Base-by-base conservation (phyloP, 2,888 invertebrate species). In the Gymnosoma rotundatum region DNA sequence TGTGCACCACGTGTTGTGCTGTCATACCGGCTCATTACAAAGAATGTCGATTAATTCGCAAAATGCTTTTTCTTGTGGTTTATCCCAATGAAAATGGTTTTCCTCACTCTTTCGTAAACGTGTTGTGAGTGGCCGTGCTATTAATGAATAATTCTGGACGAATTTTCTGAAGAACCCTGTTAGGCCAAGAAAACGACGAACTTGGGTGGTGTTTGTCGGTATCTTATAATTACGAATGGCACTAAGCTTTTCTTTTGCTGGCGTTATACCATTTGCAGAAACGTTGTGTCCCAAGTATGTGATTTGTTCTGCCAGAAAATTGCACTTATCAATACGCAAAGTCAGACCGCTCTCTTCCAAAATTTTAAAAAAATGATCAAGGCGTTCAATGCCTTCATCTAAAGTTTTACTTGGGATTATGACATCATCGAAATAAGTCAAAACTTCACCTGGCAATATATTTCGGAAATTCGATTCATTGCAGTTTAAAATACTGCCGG, bases 401-500 rank as follows among this genome's bases (percentile, higher is more conserved):
- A 83, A 56, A 0, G 78, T 83, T 25, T 66, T 70, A 48, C 85
- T 86, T 0, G 87, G 81, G 6, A 88, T 85, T 1, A 85, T 78
- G 0, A 87, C 60, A 42, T 87, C 86, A 36, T 87, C 86, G 6
- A 86, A 60, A 48, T 84, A 88, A 5, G 50, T 73, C 9, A 83
- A 38, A 38, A 38, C 38, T 7, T 38, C 38, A 38, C 38, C 38
- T 38, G 38, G 38, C 38, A 38, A 4, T 7, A 38, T 38, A 4
- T 10, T 38, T 10, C 38, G 38, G 38, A 38, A 38, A 38, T 38
- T 9, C 38, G 38, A 38, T 38, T 38, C 38, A 38, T 38, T 38
- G 6, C 8, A 38, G 38, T 10, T 38, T 38, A 7, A 38, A 38
- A 38, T 38, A 38, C 38, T 38, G 38, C 38, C 10, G 38, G 38